Percentiles rank a stretch among this genome's conserved stretches.
These are phyloP conservation scores for Monopterus albus DNA, from an alignment of 2,113 vertebrate species.

Conservation along the genomic window DNA sequence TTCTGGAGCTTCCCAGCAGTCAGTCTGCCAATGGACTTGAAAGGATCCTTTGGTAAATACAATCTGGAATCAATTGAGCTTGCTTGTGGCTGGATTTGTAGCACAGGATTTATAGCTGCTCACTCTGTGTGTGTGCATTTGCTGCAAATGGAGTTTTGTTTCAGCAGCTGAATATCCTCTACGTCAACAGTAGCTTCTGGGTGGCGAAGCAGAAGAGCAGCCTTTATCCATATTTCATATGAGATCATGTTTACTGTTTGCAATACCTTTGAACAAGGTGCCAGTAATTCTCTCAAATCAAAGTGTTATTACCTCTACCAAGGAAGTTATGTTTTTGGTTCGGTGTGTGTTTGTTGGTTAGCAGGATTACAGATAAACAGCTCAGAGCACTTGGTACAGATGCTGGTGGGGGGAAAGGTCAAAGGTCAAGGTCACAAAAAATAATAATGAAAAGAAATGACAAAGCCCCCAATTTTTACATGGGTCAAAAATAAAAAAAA, in stretches of 20 bases:
- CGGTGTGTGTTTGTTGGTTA: too few species aligned
- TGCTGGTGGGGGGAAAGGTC: too few species aligned
- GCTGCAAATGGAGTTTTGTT: slow-evolving; percentile 30
- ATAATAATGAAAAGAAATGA: too few species aligned
- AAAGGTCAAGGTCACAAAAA: too few species aligned
- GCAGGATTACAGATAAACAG: too few species aligned
- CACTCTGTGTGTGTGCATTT: slow-evolving; percentile 2
- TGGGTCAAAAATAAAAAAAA: too few species aligned
- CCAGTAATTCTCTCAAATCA: background rate
- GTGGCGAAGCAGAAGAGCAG: slow-evolving; percentile 21
- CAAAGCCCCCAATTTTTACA: too few species aligned
- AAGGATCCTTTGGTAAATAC: slow-evolving; percentile 44
- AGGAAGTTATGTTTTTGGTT: too few species aligned
- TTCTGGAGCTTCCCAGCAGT: slow-evolving; percentile 29
- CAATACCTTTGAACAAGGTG: background rate
- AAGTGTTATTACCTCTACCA: too few species aligned
- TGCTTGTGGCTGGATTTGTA: slow-evolving; percentile 43
- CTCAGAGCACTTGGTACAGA: too few species aligned
- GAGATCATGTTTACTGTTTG: slow-evolving; percentile 18
- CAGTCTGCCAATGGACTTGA: slow-evolving; percentile 47
- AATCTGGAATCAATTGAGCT: slow-evolving; percentile 46
- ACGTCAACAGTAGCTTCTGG: slow-evolving; percentile 43
- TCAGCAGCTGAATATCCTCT: slow-evolving; percentile 23
- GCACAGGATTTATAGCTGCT: slow-evolving; percentile 42
- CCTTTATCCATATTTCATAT: slow-evolving; percentile 7